Base-by-base conservation (phyloP, 2,888 invertebrate genomes). In the Tinea trinotella region DNA sequence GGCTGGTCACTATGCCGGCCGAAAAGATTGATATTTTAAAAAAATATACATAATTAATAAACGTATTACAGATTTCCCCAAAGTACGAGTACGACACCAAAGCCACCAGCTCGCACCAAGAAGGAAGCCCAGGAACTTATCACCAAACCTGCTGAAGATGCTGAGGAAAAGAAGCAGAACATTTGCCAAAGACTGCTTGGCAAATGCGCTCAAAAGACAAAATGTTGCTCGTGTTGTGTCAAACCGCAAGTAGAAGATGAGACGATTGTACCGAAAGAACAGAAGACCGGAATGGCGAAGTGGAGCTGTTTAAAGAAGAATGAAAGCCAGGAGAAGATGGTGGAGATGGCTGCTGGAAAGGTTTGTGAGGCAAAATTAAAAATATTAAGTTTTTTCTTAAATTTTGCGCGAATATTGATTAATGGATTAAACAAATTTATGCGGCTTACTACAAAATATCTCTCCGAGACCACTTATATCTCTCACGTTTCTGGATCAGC, bases 141-240 rank as follows among this genome's bases (percentile, higher is more conserved):
- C 59, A 69, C 68, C 54, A 70, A 56, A 62, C 53, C 49, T 57
- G 62, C 61, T 0, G 61, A 63, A 12, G 55, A 56, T 15, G 62
- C 60, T 12, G 60, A 66, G 1, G 59, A 61, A 1, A 78, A 76
- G 61, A 66, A 64, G 40, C 73, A 73, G 0, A 84, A 80, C 64
- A 72, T 84, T 55, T 79, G 84, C 58, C 65, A 68, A 24, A 62
- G 84, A 9, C 64, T 84, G 5, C 70, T 82, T 64, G 75, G 75
- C 1, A 84, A 84, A 59, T 84, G 83, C 57, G 55, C 53, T 1
- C 44, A 17, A 15, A 79, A 76, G 56, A 61, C 65, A 5, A 78
- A 76, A 59, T 84, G 88, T 58, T 88, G 88, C 58, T 72, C 86
- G n/a, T 82, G 83, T 59, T 88, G 85, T 57, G 64, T 71, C 17